phyloP scores from a whole-genome alignment of 2,113 vertebrate genomes.

The Cariama cristata region DNA sequence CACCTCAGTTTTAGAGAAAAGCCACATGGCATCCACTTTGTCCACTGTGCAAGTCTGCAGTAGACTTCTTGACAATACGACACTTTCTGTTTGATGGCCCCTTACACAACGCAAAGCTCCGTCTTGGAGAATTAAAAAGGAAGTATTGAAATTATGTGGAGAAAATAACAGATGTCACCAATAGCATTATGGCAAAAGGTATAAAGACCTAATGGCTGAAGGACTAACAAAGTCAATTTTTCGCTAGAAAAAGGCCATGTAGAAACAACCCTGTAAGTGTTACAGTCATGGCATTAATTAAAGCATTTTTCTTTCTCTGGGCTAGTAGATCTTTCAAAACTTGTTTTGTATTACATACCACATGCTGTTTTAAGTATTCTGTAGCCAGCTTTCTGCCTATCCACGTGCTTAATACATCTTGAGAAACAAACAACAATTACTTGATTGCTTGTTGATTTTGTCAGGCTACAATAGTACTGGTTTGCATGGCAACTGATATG shows the following conservation, averaged over 20 bases:
- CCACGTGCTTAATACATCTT: background rate
- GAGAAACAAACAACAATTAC: slow-evolving; percentile 6
- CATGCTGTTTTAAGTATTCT: background rate
- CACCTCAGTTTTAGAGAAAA: background rate
- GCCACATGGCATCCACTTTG: background rate
- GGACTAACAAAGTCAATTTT: background rate
- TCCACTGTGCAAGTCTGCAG: background rate
- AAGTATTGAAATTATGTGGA: background rate
- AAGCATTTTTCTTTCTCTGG: background rate
- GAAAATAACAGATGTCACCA: background rate
- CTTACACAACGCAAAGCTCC: background rate
- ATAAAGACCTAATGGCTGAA: background rate
- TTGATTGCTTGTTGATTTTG: slow-evolving; percentile 12
- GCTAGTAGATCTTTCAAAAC: background rate
- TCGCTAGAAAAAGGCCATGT: background rate
- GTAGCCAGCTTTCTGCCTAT: background rate
- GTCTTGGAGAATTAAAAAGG: background rate
- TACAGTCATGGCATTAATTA: background rate
- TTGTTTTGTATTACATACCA: background rate
- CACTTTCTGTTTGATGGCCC: background rate
- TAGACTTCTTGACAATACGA: background rate
- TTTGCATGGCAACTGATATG: background rate
- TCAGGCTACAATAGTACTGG: background rate
- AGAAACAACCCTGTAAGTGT: background rate
- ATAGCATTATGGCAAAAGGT: background rate